phyloP scores from a whole-genome alignment of 1,140 invertebrate species.

The Drosophila seguyi region DNA sequence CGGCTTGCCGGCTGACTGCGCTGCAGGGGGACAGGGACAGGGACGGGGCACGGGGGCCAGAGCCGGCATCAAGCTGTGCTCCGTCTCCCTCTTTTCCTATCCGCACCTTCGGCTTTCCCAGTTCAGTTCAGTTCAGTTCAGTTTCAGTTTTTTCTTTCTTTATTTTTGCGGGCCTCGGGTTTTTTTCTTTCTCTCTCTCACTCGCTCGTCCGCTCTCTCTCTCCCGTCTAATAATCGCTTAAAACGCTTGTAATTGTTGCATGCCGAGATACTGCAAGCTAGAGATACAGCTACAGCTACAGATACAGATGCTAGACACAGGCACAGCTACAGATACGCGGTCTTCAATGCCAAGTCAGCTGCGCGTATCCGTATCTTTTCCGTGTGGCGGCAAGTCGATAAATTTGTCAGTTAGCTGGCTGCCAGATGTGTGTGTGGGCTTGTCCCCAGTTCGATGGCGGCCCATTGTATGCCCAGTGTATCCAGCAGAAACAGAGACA shows the following conservation, averaged over 20 bases:
- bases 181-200: conserved; percentile 14
- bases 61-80: conserved; percentile 61
- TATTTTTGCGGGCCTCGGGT: conserved; percentile 19
- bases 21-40: conserved; percentile 27
- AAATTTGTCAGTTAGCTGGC: conserved; percentile 61
- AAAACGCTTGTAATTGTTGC: conserved; percentile 74
- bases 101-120: conserved; percentile 61
- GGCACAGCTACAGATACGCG: conserved; percentile 33
- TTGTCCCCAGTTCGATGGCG: conserved; percentile 48
- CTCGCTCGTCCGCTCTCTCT: conserved; percentile 22
- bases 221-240: conserved; percentile 71
- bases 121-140: conserved; percentile 8
- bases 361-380: conserved; percentile 78
- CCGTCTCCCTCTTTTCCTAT: conserved; percentile 14
- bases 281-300: conserved; percentile 30
- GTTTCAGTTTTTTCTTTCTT: conserved; percentile 10
- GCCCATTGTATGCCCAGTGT: conserved; percentile 56
- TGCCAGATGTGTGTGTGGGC: conserved; percentile 45
- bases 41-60: background rate
- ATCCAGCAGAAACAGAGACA: conserved; percentile 53
- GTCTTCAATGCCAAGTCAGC: conserved; percentile 76
- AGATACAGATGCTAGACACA: conserved; percentile 22
- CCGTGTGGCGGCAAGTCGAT: conserved; percentile 76
- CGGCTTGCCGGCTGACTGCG: conserved; percentile 60
- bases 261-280: conserved; percentile 50